Evolutionary conservation across 2,113 vertebrate genomes (phyloP).

Genomic region (Sigmodon hispidus): DNA sequence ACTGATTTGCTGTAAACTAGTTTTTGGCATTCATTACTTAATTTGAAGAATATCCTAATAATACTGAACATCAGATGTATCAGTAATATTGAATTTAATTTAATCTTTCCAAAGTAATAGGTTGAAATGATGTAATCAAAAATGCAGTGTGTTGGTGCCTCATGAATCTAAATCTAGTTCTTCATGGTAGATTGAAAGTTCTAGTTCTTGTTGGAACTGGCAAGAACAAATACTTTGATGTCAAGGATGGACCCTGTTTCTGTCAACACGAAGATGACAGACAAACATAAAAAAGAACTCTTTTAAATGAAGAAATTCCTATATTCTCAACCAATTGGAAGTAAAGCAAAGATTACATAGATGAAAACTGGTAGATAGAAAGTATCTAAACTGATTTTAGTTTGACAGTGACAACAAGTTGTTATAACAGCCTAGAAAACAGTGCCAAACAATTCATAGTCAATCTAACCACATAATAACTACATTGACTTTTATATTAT

Average conservation of each 20-base stretch:
- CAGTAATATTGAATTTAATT: background rate
- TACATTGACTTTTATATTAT: too few species aligned
- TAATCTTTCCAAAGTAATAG: background rate
- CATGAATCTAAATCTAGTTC: background rate
- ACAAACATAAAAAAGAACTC: background rate
- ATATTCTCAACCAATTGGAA: background rate
- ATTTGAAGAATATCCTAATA: background rate
- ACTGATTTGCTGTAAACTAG: background rate
- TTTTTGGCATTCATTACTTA: background rate
- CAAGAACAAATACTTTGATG: background rate
- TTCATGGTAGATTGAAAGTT: background rate
- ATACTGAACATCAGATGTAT: background rate
- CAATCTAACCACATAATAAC: too few species aligned
- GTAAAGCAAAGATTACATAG: background rate
- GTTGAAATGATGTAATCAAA: background rate
- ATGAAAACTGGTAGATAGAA: background rate
- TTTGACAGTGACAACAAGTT: too few species aligned
- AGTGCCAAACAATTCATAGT: too few species aligned
- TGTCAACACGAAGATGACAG: background rate
- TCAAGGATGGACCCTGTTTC: background rate
- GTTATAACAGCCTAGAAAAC: too few species aligned
- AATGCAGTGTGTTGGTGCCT: accelerated
- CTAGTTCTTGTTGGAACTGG: background rate
- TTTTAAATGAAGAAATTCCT: background rate
- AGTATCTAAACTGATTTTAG: background rate